phyloP scores from a whole-genome alignment of 2,113 vertebrate species.

The Nyctibius bracteatus region DNA sequence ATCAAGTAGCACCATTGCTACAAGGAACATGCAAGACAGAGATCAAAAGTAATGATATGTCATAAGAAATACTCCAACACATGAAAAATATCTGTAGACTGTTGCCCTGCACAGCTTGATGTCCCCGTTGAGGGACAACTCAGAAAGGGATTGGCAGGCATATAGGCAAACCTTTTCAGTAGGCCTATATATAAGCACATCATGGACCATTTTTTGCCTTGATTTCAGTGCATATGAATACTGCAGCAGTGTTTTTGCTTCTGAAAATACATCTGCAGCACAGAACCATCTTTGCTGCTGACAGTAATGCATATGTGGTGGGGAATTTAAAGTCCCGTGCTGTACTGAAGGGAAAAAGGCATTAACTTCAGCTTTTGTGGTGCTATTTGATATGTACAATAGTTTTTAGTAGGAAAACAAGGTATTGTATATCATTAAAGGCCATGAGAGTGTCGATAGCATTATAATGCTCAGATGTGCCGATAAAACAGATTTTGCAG shows the following conservation, averaged over 20 bases:
- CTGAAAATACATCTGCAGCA: not conserved
- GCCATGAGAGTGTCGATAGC: not conserved
- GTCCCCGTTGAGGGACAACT: not conserved
- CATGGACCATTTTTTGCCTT: not conserved
- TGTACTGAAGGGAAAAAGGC: not conserved
- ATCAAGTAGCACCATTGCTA: not conserved
- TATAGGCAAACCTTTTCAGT: not conserved
- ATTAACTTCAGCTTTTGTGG: not conserved
- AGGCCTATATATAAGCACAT: not conserved
- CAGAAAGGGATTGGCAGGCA: accelerated
- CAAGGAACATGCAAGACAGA: not conserved
- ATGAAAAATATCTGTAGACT: not conserved
- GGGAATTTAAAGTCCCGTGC: not conserved
- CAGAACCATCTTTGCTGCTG: not conserved
- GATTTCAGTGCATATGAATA: not conserved
- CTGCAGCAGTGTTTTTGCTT: accelerated
- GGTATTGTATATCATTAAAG: not conserved
- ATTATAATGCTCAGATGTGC: not conserved
- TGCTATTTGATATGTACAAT: not conserved
- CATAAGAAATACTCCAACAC: not conserved
- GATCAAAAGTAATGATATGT: not conserved
- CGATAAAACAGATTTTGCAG: not conserved
- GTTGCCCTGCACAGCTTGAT: not conserved
- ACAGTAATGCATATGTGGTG: not conserved
- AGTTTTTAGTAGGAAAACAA: not conserved